phyloP scores from a whole-genome alignment of 2,797 vertebrate genomes.

The Petrocephalus schoutedeni region DNA sequence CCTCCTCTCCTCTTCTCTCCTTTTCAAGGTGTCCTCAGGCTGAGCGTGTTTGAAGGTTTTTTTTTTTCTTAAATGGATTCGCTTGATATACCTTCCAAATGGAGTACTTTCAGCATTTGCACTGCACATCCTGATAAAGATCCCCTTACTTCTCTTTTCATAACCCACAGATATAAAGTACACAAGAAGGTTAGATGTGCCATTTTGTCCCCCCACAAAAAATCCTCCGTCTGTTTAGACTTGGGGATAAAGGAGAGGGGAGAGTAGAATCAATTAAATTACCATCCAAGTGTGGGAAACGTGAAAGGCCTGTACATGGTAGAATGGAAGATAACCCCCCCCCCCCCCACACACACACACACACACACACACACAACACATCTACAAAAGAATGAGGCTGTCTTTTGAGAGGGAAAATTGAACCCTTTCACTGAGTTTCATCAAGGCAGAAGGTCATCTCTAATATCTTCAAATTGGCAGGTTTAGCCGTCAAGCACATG shows the following conservation, averaged over 20 bases:
- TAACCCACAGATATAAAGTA: constrained; percentile 86
- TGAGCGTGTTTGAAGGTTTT: constrained; percentile 84
- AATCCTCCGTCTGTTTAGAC: constrained; percentile 47
- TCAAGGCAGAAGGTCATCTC: constrained; percentile 73
- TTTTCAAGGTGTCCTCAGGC: constrained; percentile 97
- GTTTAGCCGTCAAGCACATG: constrained; percentile 53
- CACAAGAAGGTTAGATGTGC: constrained; percentile 89
- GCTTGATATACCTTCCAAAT: constrained; percentile 87
- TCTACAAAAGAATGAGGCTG: constrained; percentile 78
- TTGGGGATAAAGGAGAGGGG: constrained; percentile 46
- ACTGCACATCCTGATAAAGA: constrained; percentile 88
- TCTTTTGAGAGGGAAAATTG: constrained; percentile 70
- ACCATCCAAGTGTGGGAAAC: constrained; percentile 84
- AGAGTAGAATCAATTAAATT: constrained; percentile 81
- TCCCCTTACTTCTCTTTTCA: constrained; percentile 93
- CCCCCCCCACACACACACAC: neutral
- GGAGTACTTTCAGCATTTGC: constrained; percentile 84
- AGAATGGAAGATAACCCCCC: constrained; percentile 26
- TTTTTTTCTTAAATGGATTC: constrained; percentile 78
- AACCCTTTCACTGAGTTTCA: constrained; percentile 65
- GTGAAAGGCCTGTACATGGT: constrained; percentile 57
- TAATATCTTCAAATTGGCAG: constrained; percentile 60
- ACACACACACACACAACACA: constrained; percentile 29
- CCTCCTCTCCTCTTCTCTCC: constrained; percentile 81
- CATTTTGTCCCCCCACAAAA: constrained; percentile 67